Evolutionary conservation across 2,797 vertebrate species (phyloP).

Genomic region (Sandelia bainsii): DNA sequence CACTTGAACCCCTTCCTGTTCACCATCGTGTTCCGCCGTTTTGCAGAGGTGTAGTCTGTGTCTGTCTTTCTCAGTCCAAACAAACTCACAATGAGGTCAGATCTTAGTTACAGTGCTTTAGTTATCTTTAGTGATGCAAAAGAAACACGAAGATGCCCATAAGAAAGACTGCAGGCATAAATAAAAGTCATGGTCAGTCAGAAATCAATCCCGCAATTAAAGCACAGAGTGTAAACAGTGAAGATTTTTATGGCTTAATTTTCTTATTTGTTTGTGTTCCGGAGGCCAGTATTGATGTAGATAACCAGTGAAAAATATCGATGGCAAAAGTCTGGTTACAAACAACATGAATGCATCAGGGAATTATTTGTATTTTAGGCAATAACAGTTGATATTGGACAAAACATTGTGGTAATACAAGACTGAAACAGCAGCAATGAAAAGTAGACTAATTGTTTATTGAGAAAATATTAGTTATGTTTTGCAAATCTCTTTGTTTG

Average conservation of each 20-base stretch:
- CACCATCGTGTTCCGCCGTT: conserved; percentile 7
- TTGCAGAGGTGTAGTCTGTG: conserved; percentile 7
- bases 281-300: conserved; percentile 20
- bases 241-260: conserved; percentile 41
- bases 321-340: conserved; percentile 12
- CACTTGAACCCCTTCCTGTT: conserved; percentile 8
- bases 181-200: conserved; percentile 32
- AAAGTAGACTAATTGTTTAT: conserved; percentile 38
- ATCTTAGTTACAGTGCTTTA: conserved; percentile 11
- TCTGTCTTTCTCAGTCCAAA: conserved; percentile 30
- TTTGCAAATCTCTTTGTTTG: conserved; percentile 28
- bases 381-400: conserved; percentile 17
- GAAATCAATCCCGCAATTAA: conserved; percentile 61
- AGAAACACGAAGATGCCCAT: conserved; percentile 30
- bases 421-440: conserved; percentile 22
- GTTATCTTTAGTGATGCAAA: conserved; percentile 34
- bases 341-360: conserved; percentile 22
- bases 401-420: background rate
- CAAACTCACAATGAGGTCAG: conserved; percentile 23
- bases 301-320: conserved; percentile 32
- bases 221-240: conserved; percentile 45
- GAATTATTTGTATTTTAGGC: conserved; percentile 22
- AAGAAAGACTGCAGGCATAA: conserved; percentile 31
- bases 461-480: conserved; percentile 21
- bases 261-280: conserved; percentile 29